Evolutionary conservation across 2,797 vertebrate genomes (phyloP), one percentile per base, ranked within the genome.

Genomic region (Myotis vivesi): DNA sequence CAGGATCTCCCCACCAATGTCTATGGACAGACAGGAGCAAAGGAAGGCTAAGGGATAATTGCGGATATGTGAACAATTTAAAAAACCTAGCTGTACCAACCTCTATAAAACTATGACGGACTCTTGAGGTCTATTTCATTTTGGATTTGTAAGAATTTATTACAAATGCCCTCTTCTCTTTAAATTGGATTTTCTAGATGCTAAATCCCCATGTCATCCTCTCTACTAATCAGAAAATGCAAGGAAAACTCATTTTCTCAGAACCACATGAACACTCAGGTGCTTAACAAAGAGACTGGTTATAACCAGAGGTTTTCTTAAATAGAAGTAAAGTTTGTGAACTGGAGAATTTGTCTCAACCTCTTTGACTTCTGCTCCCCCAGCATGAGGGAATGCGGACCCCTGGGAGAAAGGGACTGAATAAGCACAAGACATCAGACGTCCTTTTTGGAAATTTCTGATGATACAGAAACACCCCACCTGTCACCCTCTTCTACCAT

Each of bases 201-300:
- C 33, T 75, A 64, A 87, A 53, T 66, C 49, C 41, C 62, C 3
- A 15, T 9, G 30, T 85, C 28, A 22, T 83, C 92, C 79, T 89
- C 44, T 81, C 46, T 85, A 53, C 3, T 10, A 33, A 83, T 36
- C 6, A 92, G 41, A 88, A 94, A 91, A 81, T 41, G 36, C 30
- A 49, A 84, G 44, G 6, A 73, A 8, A 94, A 83, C 46, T 85
- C 75, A 73, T 88, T 93, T 96, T 94, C 85, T 97, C 28, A 57
- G 91, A 92, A 88, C 23, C 22, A 33, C 16, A 5, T 49, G 59
- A 91, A 38, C 8, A 19, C 25, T 80, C 62, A 80, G 12, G n/a
- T 71, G 33, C 49, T 62, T 83, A 57, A 38, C 13, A 85, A 86
- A 95, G 89, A 38, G 51, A 57, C 8, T 17, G 3, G 59, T 66